phyloP scores from a whole-genome alignment of 2,888 invertebrate genomes.

The Pelosia muscerda region DNA sequence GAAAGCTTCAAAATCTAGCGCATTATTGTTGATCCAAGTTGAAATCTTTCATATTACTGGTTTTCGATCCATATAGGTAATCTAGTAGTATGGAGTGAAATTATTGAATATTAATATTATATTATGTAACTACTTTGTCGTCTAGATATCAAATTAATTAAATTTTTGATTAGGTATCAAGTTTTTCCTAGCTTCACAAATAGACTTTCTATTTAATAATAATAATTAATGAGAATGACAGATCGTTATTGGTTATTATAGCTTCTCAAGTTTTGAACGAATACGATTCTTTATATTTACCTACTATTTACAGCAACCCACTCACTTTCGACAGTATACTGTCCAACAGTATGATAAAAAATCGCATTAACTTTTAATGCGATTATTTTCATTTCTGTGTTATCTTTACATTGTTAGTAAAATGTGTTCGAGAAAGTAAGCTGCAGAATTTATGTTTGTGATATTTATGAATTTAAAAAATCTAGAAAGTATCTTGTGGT shows the following conservation, averaged over 20 bases:
- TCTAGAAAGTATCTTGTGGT: constrained; percentile 6
- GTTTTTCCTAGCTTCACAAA: constrained; percentile 4
- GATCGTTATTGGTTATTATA: constrained; percentile 31
- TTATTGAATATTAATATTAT: neutral
- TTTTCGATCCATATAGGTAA: no score
- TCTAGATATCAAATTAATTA: neutral
- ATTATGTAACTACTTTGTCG: neutral
- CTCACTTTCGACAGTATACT: constrained; percentile 24
- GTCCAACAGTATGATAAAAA: neutral
- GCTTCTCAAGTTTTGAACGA: constrained; percentile 27
- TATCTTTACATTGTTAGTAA: constrained; percentile 1
- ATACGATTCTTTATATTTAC: constrained; percentile 35
- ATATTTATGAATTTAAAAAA: constrained; percentile 17
- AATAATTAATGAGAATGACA: constrained; percentile 40
- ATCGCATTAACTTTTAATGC: constrained; percentile 6
- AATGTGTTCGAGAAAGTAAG: constrained; percentile 6
- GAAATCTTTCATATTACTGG: no score
- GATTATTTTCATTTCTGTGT: constrained; percentile 7
- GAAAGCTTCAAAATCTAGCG: no score
- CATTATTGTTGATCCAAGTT: no score
- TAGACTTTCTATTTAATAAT: constrained; percentile 42
- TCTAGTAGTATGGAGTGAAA: no score
- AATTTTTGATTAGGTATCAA: neutral
- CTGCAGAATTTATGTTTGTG: constrained; percentile 3
- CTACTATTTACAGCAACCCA: constrained; percentile 24